Evolutionary conservation across 2,888 invertebrate genomes (phyloP), one percentile per base, ranked within the genome.

Genomic region (Drosophila mimica): DNA sequence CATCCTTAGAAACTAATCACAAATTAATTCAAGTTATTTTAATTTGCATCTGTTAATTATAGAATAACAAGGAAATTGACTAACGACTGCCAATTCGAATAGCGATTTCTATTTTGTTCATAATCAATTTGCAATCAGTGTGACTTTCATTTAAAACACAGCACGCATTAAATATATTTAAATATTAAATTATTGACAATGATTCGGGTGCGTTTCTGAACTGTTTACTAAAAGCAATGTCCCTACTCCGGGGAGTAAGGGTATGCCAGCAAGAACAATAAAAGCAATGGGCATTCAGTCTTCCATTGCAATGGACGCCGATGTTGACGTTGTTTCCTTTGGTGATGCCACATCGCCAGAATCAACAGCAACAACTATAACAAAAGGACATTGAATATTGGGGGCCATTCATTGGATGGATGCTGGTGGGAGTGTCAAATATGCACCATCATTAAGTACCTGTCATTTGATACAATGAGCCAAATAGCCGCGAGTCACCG

Each of bases 381-480:
- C 60, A 58, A 7, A 15, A 20, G 30, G 49, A 59, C 40, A 38
- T 17, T 13, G 38, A 66, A 25, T 49, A 58, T 40, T 57, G 43
- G 9, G 5, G 46, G 40, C 25, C 56, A 53, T 40, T 46, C 48
- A 51, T 61, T 49, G 49, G 36, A 52, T 49, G 62, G 36, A 52
- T 54, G 62, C 53, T 46, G 30, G 63, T 64, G 64, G 74, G 78
- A 73, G 74, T 72, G 69, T 40, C 59, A 28, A 43, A 11, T 6
- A 31, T 15, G 38, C 51, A 53, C 49, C 49, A 53, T 36, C 59
- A 67, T 52, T 68, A 68, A 77, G 58, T 53, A 56, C 57, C 76
- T 77, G 78, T 73, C 74, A 73, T 69, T 61, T 51, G 74, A 77
- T 64, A 54, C 76, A 73, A 74, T 69, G 57, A 62, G n/a, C 74